Percentiles rank a stretch among this genome's conserved stretches.
These are phyloP conservation scores for Gambusia yucatana DNA, from an alignment of 2,797 vertebrate genomes.

Conservation along the genomic window DNA sequence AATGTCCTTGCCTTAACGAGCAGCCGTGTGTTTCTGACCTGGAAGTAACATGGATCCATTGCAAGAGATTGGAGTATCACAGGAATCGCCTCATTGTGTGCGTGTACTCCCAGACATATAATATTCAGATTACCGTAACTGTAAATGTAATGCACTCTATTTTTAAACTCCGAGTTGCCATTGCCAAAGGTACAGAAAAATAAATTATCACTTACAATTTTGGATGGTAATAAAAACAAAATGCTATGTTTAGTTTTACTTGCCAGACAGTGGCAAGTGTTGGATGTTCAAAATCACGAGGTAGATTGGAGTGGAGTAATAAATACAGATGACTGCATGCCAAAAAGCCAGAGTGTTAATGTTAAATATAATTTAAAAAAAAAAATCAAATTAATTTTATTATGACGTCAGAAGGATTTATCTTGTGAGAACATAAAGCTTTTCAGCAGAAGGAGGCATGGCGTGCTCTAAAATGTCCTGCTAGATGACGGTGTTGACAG, in stretches of 20 bases:
- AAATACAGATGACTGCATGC: neutral
- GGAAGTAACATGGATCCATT: slow-evolving; percentile 44
- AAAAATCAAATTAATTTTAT: too few species aligned
- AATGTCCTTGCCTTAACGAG: slow-evolving; percentile 59
- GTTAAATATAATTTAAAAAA: neutral
- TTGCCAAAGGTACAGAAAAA: neutral
- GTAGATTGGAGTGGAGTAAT: neutral
- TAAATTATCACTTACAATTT: neutral
- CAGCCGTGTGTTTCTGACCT: slow-evolving; percentile 51
- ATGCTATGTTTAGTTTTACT: neutral
- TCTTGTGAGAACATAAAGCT: too few species aligned
- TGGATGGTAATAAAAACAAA: neutral
- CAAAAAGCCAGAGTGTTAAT: neutral
- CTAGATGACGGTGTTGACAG: too few species aligned
- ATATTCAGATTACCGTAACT: neutral
- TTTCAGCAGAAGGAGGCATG: too few species aligned
- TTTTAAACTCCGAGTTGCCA: neutral
- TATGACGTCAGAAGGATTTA: neutral
- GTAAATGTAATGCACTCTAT: neutral
- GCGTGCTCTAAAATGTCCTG: too few species aligned
- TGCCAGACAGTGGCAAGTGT: neutral
- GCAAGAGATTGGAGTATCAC: slow-evolving; percentile 6
- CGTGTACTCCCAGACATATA: neutral
- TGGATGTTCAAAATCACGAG: neutral
- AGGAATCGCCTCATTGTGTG: slow-evolving; percentile 17